Evolutionary conservation across 2,888 invertebrate genomes (phyloP).

Genomic region (Lacanobia oleracea): DNA sequence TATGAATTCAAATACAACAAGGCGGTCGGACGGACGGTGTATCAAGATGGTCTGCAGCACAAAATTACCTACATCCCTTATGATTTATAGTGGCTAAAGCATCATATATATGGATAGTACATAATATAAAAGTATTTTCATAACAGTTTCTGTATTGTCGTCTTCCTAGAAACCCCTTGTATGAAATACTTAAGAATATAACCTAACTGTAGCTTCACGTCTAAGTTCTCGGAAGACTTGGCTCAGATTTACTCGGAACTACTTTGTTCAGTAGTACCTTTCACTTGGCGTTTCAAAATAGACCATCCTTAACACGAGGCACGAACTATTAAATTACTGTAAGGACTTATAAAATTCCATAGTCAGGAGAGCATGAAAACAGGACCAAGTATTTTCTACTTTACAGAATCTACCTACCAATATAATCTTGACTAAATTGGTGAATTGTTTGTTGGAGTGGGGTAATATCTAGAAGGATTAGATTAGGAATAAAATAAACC

Average conservation of each 20-base stretch:
- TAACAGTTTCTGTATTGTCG: background rate
- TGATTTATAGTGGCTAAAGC: no score
- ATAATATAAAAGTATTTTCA: background rate
- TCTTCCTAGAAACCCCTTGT: slow-evolving; percentile 13
- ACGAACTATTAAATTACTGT: background rate
- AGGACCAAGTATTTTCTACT: background rate
- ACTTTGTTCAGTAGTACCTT: background rate
- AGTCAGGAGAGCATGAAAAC: no score
- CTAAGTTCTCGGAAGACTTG: background rate
- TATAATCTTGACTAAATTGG: background rate
- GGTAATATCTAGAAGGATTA: no score
- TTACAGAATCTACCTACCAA: background rate
- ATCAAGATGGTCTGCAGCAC: no score
- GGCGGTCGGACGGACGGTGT: no score
- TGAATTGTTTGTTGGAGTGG: background rate
- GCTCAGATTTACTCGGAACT: background rate
- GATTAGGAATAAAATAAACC: no score
- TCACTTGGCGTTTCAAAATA: background rate
- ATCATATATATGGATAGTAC: no score
- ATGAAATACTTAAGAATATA: background rate
- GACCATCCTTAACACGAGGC: background rate
- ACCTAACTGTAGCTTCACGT: background rate
- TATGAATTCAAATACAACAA: no score
- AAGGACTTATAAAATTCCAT: no score
- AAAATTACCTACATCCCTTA: no score